A percentile compares a stretch with the other conserved stretches of the same genome.
Conservation (phyloP, 2,888 invertebrate species). For the Amphipyra tragopoginis region DNA sequence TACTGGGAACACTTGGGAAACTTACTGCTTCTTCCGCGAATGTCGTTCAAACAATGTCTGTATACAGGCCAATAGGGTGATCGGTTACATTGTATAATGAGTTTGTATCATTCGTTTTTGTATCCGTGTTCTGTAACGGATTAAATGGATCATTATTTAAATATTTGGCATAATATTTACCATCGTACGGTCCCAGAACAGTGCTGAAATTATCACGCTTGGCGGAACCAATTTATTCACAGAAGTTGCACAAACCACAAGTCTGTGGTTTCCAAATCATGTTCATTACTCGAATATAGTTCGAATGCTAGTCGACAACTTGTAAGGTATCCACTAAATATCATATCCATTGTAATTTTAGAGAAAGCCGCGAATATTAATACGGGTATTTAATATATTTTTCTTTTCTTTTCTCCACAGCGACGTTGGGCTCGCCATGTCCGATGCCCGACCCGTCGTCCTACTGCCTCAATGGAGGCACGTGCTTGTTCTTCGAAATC, state of each 20-base stretch:
- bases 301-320: too few species aligned
- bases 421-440: constrained; percentile 91
- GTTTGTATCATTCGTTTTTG: constrained; percentile 51
- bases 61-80: constrained; percentile 70
- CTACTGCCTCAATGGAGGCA: constrained; percentile 96
- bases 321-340: too few species aligned
- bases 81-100: constrained; percentile 72
- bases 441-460: constrained; percentile 91
- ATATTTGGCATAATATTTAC: neutral
- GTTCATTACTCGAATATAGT: too few species aligned
- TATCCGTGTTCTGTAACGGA: constrained; percentile 33
- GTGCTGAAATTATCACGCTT: too few species aligned
- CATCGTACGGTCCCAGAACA: too few species aligned
- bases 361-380: neutral
- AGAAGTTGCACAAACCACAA: neutral
- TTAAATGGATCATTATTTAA: constrained; percentile 1
- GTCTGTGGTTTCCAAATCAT: too few species aligned
- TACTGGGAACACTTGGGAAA: constrained; percentile 71
- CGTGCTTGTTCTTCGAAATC: constrained; percentile 94
- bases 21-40: constrained; percentile 60
- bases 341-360: neutral
- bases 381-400: neutral
- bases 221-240: too few species aligned
- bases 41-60: constrained; percentile 71
- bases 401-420: constrained; percentile 63